phyloP scores from a whole-genome alignment of 2,888 invertebrate genomes.

The Conops quadrifasciatus region DNA sequence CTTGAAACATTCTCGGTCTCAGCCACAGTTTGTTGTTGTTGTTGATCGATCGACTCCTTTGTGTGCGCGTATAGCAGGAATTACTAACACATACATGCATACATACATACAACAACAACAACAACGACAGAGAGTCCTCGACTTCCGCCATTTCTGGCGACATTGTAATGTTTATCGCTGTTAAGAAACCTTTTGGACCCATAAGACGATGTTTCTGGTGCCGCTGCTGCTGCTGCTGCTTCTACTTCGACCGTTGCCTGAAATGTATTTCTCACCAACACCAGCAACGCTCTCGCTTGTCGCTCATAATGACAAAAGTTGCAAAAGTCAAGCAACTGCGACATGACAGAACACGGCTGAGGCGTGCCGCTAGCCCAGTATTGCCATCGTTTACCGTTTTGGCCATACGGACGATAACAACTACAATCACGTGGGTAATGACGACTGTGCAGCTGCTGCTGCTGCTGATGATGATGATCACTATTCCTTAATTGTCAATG shows the following conservation, averaged over 20 bases:
- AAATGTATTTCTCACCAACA: not conserved
- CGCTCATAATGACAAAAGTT: not conserved
- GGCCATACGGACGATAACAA: not conserved
- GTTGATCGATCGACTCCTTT: not conserved
- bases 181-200: not conserved
- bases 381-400: not conserved
- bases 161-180: constrained; percentile 9
- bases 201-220: not conserved
- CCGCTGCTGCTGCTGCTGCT: not conserved
- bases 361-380: not conserved
- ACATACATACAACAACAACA: constrained; percentile 16
- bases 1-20: not conserved
- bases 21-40: not conserved
- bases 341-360: not conserved
- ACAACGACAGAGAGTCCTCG: constrained; percentile 14
- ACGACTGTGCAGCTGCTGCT: constrained; percentile 2
- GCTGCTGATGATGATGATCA: constrained; percentile 30
- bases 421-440: not conserved
- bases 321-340: not conserved
- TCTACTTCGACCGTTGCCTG: not conserved
- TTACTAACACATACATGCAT: constrained; percentile 22
- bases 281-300: constrained; percentile 7
- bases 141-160: not conserved
- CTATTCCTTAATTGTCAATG: constrained; percentile 72
- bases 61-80: constrained; percentile 21